phyloP scores from a whole-genome alignment of 2,797 vertebrate genomes.

The Tiaroga cobitis region DNA sequence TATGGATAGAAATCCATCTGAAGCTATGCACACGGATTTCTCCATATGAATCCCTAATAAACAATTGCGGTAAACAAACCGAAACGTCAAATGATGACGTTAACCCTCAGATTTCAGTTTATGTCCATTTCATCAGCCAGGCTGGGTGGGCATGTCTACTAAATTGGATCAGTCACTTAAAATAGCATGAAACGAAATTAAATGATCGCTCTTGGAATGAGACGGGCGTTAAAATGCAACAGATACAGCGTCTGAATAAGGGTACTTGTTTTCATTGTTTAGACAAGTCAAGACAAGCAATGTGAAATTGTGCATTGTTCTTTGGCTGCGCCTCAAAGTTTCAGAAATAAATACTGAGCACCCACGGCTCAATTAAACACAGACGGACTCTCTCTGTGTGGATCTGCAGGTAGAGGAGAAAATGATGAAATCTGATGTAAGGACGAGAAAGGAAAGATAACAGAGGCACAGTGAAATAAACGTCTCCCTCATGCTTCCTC shows the following conservation, averaged over 20 bases:
- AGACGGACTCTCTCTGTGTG: conserved; percentile 27
- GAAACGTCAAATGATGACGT: conserved; percentile 21
- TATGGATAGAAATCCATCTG: conserved; percentile 51
- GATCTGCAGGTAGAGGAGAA: conserved; percentile 54
- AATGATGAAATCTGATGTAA: conserved; percentile 65
- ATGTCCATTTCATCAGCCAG: conserved; percentile 18
- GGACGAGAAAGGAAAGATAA: conserved; percentile 55
- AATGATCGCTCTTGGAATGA: background rate
- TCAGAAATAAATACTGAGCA: conserved; percentile 38
- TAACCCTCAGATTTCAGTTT: conserved; percentile 21
- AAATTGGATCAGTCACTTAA: conserved; percentile 10
- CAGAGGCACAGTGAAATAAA: conserved; percentile 46
- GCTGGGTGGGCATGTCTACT: background rate
- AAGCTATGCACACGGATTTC: conserved; percentile 41
- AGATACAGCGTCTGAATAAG: conserved; percentile 8
- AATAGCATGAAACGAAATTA: conserved; percentile 12
- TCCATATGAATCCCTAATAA: conserved; percentile 40
- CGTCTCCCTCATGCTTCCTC: conserved; percentile 38
- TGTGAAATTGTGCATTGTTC: conserved; percentile 33
- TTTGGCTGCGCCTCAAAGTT: conserved; percentile 32
- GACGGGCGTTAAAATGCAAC: background rate
- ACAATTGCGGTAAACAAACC: background rate
- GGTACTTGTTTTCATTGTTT: conserved; percentile 34
- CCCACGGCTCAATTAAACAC: conserved; percentile 37
- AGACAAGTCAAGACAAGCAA: background rate